phyloP scores from a whole-genome alignment of 1,140 invertebrate species.

The Elymnias hypermnestra region DNA sequence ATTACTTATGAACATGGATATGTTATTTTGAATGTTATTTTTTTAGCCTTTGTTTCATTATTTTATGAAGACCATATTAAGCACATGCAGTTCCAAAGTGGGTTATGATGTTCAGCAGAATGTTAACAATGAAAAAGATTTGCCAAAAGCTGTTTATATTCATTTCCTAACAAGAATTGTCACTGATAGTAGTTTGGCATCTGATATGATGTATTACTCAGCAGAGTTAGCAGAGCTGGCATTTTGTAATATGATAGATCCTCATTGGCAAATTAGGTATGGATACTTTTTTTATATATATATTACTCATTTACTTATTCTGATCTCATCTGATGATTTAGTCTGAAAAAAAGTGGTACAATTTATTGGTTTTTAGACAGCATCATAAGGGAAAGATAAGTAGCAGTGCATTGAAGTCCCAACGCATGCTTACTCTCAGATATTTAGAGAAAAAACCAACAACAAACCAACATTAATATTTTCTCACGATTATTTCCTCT shows the following conservation, averaged over 20 bases:
- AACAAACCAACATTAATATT: no score
- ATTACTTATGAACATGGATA: not conserved
- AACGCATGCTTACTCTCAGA: no score
- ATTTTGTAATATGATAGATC: constrained; percentile 57
- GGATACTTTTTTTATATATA: no score
- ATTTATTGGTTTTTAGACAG: no score
- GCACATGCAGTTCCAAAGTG: no score
- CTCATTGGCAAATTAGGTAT: constrained; percentile 74
- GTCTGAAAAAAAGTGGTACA: no score
- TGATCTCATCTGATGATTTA: no score
- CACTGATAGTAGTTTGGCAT: constrained; percentile 61
- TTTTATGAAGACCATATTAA: constrained; percentile 46
- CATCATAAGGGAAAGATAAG: no score
- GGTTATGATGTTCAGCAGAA: constrained; percentile 20
- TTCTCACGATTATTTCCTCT: no score
- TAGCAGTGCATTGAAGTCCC: no score
- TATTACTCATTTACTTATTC: no score
- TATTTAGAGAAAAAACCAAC: no score
- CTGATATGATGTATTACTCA: constrained; percentile 66
- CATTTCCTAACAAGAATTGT: constrained; percentile 68
- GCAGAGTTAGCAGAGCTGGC: constrained; percentile 58
- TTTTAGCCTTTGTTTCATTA: constrained; percentile 60
- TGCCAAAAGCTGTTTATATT: constrained; percentile 65
- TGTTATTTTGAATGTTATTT: not conserved
- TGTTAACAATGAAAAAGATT: constrained; percentile 8